These are phyloP conservation scores for Euclidia mi DNA, from an alignment of 2,888 invertebrate genomes.

Conservation along the genomic window DNA sequence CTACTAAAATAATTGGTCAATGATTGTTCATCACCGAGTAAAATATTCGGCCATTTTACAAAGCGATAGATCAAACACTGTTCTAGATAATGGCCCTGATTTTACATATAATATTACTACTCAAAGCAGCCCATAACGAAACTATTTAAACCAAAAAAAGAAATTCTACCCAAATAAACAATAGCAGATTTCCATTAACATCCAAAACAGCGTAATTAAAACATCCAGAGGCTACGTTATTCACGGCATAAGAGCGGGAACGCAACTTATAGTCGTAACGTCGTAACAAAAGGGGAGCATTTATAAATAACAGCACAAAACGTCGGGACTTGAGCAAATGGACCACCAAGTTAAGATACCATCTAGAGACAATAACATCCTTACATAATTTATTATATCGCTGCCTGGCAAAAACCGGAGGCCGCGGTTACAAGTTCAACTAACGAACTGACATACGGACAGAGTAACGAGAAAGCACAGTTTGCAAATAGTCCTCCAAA, in stretches of 20 bases:
- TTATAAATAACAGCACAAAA: conserved; percentile 71
- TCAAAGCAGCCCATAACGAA: too few species aligned
- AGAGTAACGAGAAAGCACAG: conserved; percentile 9
- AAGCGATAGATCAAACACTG: too few species aligned
- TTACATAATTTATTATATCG: conserved; percentile 83
- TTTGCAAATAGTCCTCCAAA: neutral
- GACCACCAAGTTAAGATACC: conserved; percentile 75
- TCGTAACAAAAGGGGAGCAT: conserved; percentile 50
- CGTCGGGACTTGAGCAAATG: conserved; percentile 61
- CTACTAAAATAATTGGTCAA: too few species aligned
- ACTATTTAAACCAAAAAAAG: conserved; percentile 1
- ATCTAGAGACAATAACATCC: conserved; percentile 82
- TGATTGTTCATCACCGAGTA: too few species aligned
- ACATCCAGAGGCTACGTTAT: conserved; percentile 46
- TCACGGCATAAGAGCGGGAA: conserved; percentile 34
- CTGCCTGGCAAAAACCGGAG: conserved; percentile 76
- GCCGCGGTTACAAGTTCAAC: conserved; percentile 54
- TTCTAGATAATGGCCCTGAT: too few species aligned
- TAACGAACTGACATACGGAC: conserved; percentile 44
- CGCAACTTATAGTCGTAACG: conserved; percentile 32
- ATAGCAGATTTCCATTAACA: conserved; percentile 44
- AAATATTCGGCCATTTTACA: too few species aligned
- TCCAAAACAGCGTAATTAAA: conserved; percentile 48
- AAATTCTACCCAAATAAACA: conserved; percentile 18
- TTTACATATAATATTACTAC: too few species aligned